Percentiles rank a stretch among this genome's conserved stretches.
Evolutionary conservation across 2,888 invertebrate species (phyloP).

Genomic region (Ommatoiulus sabulosus): DNA sequence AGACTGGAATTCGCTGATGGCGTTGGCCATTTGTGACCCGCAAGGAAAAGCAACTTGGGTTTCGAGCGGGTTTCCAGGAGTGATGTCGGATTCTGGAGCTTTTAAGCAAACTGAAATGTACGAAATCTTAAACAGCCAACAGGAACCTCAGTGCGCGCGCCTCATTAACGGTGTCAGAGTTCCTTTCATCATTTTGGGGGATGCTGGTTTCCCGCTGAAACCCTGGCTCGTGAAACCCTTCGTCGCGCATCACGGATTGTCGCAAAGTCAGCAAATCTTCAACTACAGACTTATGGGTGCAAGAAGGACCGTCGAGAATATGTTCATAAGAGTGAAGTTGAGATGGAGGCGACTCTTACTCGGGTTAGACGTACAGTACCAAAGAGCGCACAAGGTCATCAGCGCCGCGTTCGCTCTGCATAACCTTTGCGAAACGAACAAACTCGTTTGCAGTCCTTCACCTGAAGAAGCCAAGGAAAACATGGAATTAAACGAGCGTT

Average conservation of each 20-base stretch:
- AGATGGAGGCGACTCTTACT: neutral
- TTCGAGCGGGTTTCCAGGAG: neutral
- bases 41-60: neutral
- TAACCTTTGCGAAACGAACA: neutral
- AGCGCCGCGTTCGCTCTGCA: neutral
- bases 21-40: neutral
- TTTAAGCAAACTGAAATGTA: neutral
- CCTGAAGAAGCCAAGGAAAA: neutral
- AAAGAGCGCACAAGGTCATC: slow-evolving; percentile 1
- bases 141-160: neutral
- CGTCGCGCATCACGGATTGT: neutral
- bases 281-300: neutral
- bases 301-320: neutral
- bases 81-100: neutral
- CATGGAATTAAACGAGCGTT: slow-evolving; percentile 14
- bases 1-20: neutral
- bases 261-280: neutral
- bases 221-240: neutral
- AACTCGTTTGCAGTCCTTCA: neutral
- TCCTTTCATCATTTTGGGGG: neutral
- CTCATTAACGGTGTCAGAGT: neutral
- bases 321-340: neutral
- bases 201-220: neutral
- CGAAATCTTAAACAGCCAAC: neutral
- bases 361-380: neutral